Conservation (phyloP, 2,113 vertebrate species). For the Calonectris borealis region DNA sequence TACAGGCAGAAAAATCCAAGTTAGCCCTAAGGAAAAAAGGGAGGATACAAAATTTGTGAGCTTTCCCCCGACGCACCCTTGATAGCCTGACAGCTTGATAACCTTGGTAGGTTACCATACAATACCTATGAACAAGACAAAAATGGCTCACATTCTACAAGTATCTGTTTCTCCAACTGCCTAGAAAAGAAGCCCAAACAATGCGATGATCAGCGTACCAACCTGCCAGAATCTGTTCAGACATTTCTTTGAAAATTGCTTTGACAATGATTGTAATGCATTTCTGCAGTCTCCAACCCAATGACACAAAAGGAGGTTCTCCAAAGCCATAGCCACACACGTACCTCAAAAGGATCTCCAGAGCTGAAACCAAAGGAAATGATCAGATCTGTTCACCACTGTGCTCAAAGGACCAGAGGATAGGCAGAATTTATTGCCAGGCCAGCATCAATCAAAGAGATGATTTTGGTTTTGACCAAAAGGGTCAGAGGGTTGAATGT, state of each 20-base stretch:
- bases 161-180: not conserved
- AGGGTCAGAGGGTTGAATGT: not conserved
- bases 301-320: not conserved
- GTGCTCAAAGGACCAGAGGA: slow-evolving; percentile 30
- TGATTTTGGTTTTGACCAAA: not conserved
- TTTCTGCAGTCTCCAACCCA: not conserved
- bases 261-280: not conserved
- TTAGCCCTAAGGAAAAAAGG: not conserved
- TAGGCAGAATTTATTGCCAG: slow-evolving; percentile 64
- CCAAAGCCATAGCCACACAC: not conserved
- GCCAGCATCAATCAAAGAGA: slow-evolving; percentile 61
- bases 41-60: not conserved
- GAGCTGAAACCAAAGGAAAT: slow-evolving; percentile 70
- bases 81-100: not conserved
- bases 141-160: not conserved
- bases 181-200: not conserved
- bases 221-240: not conserved
- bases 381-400: slow-evolving; percentile 39
- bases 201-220: not conserved
- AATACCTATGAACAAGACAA: not conserved
- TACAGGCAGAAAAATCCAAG: not conserved
- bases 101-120: not conserved
- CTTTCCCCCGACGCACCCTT: not conserved
- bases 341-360: slow-evolving; percentile 68
- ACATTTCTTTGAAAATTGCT: not conserved